Evolutionary conservation across 2,797 vertebrate genomes (phyloP), one percentile per base, ranked within the genome.

Genomic region (Pseudopleuronectes americanus): DNA sequence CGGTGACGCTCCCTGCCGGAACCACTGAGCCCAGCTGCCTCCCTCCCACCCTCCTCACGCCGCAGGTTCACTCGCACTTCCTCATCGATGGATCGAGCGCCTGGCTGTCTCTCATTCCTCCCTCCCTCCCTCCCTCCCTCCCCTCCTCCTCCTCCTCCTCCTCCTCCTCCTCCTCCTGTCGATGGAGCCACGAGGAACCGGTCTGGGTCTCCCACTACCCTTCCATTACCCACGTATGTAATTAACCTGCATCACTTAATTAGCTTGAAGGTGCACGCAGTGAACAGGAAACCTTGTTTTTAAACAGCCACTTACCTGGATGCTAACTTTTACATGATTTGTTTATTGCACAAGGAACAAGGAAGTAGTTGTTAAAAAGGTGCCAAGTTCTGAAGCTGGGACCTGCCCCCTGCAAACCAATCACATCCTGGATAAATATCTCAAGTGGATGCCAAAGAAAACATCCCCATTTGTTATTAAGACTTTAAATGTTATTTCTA

Each of bases 391-490:
- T 21, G 43, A 26, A n/a, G 81, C 79, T 52, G 63, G 8, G 26
- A 86, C 55, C 72, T 78, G 90, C 87, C 90, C 88, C 88, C 86
- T 76, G 85, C 84, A 82, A 87, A 73, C 22, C 60, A 43, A 58
- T 79, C 60, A 69, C 23, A 62, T 3, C 69, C 36, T 13, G 36
- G 36, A 38, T 12, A 38, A 7, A 6, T 8, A 8, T 10, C 49
- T 9, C 6, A 0, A 48, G 7, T 51, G 8, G 21, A 51, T 21
- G n/a, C 3, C 41, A 16, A 17, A 7, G 14, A 43, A 43, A 43
- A 17, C 41, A 43, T 43, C 41, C 4, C 9, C 9, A 12, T 12
- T 38, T 13, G 10, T 38, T 38, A 2, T 33, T 10, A 3, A 33
- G 31, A 33, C 31, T 33, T 38, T 38, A 38, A 4, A 4, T 38